These are phyloP conservation scores for Coregonus ussuriensis DNA, from an alignment of 2,797 vertebrate species.

Conservation along the genomic window DNA sequence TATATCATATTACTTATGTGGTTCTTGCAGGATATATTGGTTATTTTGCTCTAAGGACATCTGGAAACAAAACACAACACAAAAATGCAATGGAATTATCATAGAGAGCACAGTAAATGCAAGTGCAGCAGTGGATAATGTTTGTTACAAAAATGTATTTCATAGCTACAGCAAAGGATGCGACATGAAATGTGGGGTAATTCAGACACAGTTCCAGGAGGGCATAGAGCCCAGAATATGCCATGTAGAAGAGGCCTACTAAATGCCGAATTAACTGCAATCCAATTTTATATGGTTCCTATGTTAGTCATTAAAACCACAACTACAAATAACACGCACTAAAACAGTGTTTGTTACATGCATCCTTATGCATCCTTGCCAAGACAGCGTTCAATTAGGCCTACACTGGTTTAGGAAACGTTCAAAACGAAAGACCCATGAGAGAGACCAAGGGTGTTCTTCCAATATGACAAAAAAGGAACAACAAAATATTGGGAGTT, in stretches of 20 bases:
- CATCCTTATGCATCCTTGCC: constrained; percentile 46
- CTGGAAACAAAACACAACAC: neutral
- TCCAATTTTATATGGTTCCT: constrained; percentile 71
- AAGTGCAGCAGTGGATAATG: neutral
- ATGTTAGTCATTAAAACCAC: constrained; percentile 69
- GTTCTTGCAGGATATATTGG: neutral
- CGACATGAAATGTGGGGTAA: constrained; percentile 63
- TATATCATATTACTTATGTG: neutral
- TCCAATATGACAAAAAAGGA: neutral
- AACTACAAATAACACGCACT: constrained; percentile 53
- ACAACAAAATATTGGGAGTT: neutral
- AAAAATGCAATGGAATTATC: neutral
- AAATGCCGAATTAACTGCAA: constrained; percentile 70
- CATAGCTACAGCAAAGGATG: neutral
- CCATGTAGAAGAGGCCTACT: constrained; percentile 60
- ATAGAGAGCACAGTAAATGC: neutral
- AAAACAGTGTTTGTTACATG: constrained; percentile 51
- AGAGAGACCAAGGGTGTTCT: neutral
- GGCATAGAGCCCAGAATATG: constrained; percentile 72
- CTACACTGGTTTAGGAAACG: neutral
- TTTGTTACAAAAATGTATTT: constrained; percentile 46
- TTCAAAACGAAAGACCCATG: neutral
- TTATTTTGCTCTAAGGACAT: neutral
- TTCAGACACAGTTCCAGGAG: constrained; percentile 65
- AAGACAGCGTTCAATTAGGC: constrained; percentile 16